Evolutionary conservation across 2,888 invertebrate genomes (phyloP), one percentile per base, ranked within the genome.

Genomic region (Panopea generosa): DNA sequence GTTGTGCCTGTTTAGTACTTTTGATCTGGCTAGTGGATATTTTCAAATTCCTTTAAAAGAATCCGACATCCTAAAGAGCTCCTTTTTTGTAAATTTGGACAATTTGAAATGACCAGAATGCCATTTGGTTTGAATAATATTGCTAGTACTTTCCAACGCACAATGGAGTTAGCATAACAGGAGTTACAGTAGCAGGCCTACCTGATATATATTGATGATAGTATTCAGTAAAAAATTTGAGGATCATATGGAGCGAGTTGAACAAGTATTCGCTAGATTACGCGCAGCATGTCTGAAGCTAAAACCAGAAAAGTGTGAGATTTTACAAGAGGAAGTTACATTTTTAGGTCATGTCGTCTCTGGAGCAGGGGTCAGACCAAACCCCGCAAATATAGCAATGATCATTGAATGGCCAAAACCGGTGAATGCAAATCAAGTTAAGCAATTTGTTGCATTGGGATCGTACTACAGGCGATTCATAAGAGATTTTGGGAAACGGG

Each of bases 301-400:
- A 11, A 75, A 76, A 45, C 76, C 78, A 33, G 69, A 68, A 27
- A 81, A 82, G 57, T 78, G 75, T 56, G 26, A 68, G 16, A 24
- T 82, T 16, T 55, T 82, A 16, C 61, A 62, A 29, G 24, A n/a
- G 43, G 62, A 65, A 38, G 76, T 80, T 6, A 50, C 61, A 3
- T 80, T 68, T 66, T 52, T 77, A 47, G 80, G 76, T 11, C 71
- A 79, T 20, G 53, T n/a, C n/a, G n/a, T n/a, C n/a, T n/a, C n/a
- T n/a, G n/a, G n/a, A n/a, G n/a, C n/a, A n/a, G n/a, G n/a, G n/a
- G n/a, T n/a, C n/a, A n/a, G n/a, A n/a, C n/a, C n/a, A n/a, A n/a
- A n/a, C n/a, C n/a, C n/a, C n/a, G 68, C 1, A 45, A 57, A 59
- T 50, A 26, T 57, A 14, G 24, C 26, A 24, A 60, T 45, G 27